phyloP scores from a whole-genome alignment of 2,113 vertebrate species.

The Anseranas semipalmata region DNA sequence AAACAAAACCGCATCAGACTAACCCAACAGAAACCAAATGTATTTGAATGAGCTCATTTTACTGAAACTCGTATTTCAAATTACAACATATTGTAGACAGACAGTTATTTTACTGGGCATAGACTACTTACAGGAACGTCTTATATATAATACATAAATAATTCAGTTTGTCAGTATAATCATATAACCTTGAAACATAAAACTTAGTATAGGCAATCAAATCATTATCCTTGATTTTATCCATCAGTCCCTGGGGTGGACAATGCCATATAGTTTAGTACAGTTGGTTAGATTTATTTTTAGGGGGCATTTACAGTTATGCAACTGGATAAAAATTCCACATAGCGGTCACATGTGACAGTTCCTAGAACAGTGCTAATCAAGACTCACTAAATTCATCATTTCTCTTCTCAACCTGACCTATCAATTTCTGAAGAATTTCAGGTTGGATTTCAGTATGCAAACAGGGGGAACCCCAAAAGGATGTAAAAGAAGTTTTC shows the following conservation, averaged over 20 bases:
- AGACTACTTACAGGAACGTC: background rate
- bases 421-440: background rate
- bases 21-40: slow-evolving; percentile 39
- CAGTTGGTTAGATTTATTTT: background rate
- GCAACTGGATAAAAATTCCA: background rate
- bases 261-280: background rate
- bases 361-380: background rate
- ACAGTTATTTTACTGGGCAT: slow-evolving; percentile 24
- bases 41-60: slow-evolving; percentile 32
- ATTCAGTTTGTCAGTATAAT: background rate
- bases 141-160: background rate
- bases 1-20: slow-evolving; percentile 30
- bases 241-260: background rate
- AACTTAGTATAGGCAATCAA: background rate
- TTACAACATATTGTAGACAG: background rate
- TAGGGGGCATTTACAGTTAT: background rate
- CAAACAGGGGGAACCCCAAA: background rate
- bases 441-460: background rate
- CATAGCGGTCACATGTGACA: background rate
- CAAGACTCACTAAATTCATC: background rate
- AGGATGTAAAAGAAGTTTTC: background rate
- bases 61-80: slow-evolving; percentile 6
- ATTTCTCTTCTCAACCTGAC: background rate
- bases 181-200: background rate
- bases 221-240: background rate